Conservation (phyloP, 2,113 vertebrate species). For the Rousettus leschenaultii region DNA sequence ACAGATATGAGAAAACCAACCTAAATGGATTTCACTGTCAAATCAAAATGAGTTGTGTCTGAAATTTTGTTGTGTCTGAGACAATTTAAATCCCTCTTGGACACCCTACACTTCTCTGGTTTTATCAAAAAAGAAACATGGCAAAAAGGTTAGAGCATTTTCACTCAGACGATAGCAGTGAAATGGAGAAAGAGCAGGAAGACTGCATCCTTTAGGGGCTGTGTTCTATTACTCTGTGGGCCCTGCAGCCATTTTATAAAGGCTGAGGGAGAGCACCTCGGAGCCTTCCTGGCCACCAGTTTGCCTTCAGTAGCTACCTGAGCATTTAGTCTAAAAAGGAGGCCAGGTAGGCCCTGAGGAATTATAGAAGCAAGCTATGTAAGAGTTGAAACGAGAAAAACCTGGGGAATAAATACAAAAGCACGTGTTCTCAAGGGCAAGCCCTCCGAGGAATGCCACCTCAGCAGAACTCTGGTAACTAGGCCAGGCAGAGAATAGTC, state of each 20-base stretch:
- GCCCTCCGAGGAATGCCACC: background rate
- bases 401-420: slow-evolving; percentile 46
- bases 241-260: background rate
- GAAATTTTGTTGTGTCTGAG: background rate
- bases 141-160: background rate
- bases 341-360: slow-evolving; percentile 54
- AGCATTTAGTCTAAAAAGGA: slow-evolving; percentile 53
- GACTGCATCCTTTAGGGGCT: fast-evolving
- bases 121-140: background rate
- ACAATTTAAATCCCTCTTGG: background rate
- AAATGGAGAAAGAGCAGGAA: background rate
- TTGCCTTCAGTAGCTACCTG: background rate
- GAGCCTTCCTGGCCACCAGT: background rate
- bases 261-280: too few relatives aligned
- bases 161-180: background rate
- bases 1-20: background rate
- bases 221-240: background rate
- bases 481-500: slow-evolving; percentile 41
- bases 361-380: slow-evolving; percentile 16
- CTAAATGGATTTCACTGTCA: background rate
- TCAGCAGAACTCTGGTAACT: slow-evolving; percentile 68
- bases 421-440: background rate
- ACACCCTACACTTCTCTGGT: background rate
- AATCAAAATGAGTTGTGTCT: background rate
- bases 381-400: slow-evolving; percentile 46